Evolutionary conservation across 2,797 vertebrate genomes (phyloP).

Genomic region (Gallinago solitaria): DNA sequence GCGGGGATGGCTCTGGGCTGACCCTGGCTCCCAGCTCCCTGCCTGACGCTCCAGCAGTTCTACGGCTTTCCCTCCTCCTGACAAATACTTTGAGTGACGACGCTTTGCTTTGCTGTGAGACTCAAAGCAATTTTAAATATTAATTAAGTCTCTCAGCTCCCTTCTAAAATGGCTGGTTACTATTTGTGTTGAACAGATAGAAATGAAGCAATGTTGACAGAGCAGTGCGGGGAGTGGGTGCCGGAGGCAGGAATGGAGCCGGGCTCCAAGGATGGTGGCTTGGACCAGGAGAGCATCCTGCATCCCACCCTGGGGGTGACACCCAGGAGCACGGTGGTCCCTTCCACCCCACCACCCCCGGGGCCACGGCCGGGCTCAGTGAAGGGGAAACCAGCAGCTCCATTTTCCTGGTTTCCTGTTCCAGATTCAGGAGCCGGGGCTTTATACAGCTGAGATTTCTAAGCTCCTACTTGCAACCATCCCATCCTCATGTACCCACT

Average conservation of each 20-base stretch:
- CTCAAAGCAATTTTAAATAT: constrained; percentile 12
- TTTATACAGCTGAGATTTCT: background rate
- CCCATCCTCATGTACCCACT: accelerated
- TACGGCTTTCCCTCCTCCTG: background rate
- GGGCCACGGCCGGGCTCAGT: accelerated
- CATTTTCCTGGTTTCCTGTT: background rate
- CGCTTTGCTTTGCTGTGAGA: background rate
- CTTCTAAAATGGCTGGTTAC: background rate
- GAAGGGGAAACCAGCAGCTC: background rate
- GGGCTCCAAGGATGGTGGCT: accelerated
- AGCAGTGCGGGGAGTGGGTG: accelerated
- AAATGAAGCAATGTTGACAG: background rate
- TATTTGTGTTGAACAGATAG: background rate
- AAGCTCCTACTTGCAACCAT: accelerated
- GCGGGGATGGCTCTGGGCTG: background rate
- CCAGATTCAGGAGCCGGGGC: accelerated
- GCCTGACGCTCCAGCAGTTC: background rate
- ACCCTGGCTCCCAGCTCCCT: accelerated
- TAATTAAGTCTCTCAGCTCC: background rate
- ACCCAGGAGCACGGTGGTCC: accelerated
- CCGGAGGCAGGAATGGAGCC: background rate
- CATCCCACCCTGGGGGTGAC: background rate
- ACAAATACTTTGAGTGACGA: background rate
- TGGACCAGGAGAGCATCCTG: background rate
- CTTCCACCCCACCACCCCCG: background rate